Percentiles rank a stretch among this genome's conserved stretches.
phyloP scores from a whole-genome alignment of 1,140 invertebrate species.

The Hylyphantes graminicola region DNA sequence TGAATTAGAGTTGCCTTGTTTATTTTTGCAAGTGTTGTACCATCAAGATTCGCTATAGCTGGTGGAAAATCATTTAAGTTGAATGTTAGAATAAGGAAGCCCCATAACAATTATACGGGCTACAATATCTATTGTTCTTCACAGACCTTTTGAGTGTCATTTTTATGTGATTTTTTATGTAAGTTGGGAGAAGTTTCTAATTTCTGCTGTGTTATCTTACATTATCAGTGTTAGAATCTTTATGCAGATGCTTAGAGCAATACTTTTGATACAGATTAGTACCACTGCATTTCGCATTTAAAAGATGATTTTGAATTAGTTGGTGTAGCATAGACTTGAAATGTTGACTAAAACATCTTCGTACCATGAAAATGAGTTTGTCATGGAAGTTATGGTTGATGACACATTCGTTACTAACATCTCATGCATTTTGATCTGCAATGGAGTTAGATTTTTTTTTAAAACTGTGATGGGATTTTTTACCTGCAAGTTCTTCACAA shows the following conservation, averaged over 20 bases:
- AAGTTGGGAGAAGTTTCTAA: background rate
- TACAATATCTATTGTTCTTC: conserved; percentile 11
- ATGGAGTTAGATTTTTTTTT: background rate
- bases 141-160: background rate
- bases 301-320: background rate
- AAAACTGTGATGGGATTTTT: background rate
- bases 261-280: background rate
- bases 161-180: background rate
- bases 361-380: background rate
- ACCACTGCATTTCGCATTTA: background rate
- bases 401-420: background rate
- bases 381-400: background rate
- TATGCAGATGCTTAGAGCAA: background rate
- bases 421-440: background rate
- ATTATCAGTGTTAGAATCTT: background rate
- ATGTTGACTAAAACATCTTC: background rate
- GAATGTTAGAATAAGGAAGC: conserved; percentile 15
- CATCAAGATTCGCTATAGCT: conserved; percentile 45
- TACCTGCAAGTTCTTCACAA: background rate
- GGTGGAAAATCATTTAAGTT: conserved; percentile 44
- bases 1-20: conserved; percentile 41
- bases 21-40: conserved; percentile 42
- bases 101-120: conserved; percentile 1
- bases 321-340: background rate
- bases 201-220: background rate